Evolutionary conservation across 2,113 vertebrate species (phyloP), one percentile per base, ranked within the genome.

Genomic region (Riparia riparia): DNA sequence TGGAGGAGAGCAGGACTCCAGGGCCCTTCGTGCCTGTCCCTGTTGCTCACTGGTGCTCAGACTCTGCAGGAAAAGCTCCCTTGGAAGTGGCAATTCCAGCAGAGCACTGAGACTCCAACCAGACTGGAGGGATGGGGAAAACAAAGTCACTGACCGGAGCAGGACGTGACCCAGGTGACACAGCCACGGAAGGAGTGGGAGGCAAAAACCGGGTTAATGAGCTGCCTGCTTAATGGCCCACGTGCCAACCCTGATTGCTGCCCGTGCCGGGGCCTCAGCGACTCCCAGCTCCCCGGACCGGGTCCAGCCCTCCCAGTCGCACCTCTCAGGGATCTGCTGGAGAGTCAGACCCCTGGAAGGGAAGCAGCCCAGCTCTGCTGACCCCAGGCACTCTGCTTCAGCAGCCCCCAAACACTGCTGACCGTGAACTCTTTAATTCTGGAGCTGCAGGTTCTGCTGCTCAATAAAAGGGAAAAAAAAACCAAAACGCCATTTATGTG

Each of bases 371-470:
- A 82, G 54, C 1, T 0, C 78, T 72, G 78, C 78, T 65, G 78
- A 60, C n/a, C 83, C 74, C 8, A 66, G n/a, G 42, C 44, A 29
- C 60, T 49, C 37, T 26, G 79, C 82, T 69, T 41, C 82, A 82
- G 73, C 65, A 72, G 66, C 85, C 82, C 83, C 49, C 7, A 64
- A 87, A 49, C 41, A 34, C 7, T 34, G 64, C 93, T 89, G 82
- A 74, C 44, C 44, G 9, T 1, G 9, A 65, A 9, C 1, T 1
- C 57, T 58, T 94, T 25, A 6, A 24, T 72, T 71, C 88, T 90
- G 70, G 73, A 70, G 4, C 21, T 76, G 66, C 92, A 85, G 65
- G 85, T 73, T 88, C 89, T 89, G 85, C 92, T 90, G 61, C 85
- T 82, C 90, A 28, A 44, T 91, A 87, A 93, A 90, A 69, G 44